phyloP scores from a whole-genome alignment of 2,888 invertebrate genomes.

The Trissonchulus sp. region DNA sequence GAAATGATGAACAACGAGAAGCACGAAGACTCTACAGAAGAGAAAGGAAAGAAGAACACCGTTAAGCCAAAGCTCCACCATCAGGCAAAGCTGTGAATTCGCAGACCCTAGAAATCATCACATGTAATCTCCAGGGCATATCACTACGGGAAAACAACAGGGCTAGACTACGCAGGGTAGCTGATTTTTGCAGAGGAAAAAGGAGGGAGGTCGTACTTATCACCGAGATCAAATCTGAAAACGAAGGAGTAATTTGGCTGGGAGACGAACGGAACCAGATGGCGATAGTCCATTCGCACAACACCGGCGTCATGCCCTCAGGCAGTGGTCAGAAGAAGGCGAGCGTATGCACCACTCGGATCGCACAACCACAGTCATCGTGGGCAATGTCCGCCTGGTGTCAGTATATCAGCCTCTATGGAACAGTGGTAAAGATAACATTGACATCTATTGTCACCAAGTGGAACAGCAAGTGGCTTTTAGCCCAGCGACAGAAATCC shows the following conservation, averaged over 20 bases:
- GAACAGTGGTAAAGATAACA: background rate
- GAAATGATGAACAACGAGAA: too few species aligned
- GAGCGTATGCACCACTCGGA: background rate
- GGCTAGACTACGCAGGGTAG: background rate
- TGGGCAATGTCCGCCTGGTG: background rate
- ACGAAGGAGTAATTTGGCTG: background rate
- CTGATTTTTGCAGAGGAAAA: background rate
- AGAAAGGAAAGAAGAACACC: too few species aligned
- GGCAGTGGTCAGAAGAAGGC: background rate
- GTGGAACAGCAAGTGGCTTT: background rate
- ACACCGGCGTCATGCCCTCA: background rate
- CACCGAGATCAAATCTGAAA: background rate
- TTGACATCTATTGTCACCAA: constrained; percentile 4
- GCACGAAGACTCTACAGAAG: too few species aligned
- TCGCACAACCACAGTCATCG: background rate
- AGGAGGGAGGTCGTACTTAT: background rate
- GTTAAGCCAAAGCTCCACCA: too few species aligned
- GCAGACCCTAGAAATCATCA: too few species aligned
- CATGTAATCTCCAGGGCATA: constrained; percentile 7
- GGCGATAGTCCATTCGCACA: constrained; percentile 10
- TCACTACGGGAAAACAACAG: constrained; percentile 7
- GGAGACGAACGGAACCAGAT: background rate
- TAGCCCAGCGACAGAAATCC: constrained; percentile 1
- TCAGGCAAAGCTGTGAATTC: too few species aligned
- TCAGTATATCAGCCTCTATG: constrained; percentile 4